Conservation (phyloP, 2,113 vertebrate species). For the Trochalopteron elliotii region DNA sequence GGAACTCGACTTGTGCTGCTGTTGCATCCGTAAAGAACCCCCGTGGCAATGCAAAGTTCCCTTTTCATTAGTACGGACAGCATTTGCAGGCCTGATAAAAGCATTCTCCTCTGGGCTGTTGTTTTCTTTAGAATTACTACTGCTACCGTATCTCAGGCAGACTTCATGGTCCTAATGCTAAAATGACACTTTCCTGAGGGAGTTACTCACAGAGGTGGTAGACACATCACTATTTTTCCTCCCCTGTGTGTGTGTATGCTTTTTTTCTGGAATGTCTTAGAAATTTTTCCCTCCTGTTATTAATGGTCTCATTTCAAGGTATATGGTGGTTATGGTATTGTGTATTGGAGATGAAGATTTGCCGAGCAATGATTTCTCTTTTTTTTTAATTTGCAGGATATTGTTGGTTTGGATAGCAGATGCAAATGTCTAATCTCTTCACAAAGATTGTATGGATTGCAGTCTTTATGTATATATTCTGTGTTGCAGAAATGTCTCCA, state of each 20-base stretch:
- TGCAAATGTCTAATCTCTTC: not conserved
- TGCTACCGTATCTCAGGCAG: not conserved
- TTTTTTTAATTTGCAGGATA: not conserved
- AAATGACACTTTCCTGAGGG: not conserved
- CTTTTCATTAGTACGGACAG: not conserved
- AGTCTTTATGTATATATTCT: not conserved
- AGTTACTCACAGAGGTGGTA: not conserved
- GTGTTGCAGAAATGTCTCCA: not conserved
- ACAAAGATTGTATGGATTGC: not conserved
- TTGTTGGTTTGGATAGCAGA: not conserved
- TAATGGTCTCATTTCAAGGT: not conserved
- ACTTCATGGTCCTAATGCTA: not conserved
- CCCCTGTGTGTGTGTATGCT: rapidly evolving
- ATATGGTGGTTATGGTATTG: not conserved
- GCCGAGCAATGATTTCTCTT: not conserved
- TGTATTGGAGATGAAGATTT: not conserved
- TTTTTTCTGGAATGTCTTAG: not conserved
- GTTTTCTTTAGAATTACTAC: not conserved
- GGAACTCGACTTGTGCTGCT: not conserved
- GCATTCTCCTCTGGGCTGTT: not conserved
- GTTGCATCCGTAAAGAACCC: not conserved
- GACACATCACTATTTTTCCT: not conserved
- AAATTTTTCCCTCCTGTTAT: not conserved
- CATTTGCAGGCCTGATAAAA: not conserved
- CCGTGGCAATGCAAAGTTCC: not conserved